These are phyloP conservation scores for Drosophila histrio DNA, from an alignment of 2,888 invertebrate genomes.

Conservation along the genomic window DNA sequence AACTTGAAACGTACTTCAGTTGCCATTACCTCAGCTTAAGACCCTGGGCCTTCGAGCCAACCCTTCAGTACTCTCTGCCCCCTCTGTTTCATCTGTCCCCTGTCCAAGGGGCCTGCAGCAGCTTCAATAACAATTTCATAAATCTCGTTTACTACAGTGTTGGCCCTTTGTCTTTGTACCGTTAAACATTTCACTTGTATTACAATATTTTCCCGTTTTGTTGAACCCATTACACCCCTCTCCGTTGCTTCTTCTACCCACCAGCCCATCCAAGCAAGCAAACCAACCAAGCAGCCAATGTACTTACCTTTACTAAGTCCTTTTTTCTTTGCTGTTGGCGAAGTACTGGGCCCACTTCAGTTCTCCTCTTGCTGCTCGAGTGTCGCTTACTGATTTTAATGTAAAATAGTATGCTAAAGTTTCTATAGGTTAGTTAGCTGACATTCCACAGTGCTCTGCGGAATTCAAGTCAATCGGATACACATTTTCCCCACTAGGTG, in stretches of 20 bases:
- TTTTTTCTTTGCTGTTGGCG: not conserved
- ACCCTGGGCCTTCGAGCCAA: not conserved
- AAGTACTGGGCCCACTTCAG: conserved; percentile 18
- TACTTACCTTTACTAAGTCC: conserved; percentile 26
- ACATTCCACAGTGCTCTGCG: not conserved
- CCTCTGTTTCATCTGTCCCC: not conserved
- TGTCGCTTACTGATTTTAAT: conserved; percentile 12
- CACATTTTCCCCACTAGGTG: not conserved
- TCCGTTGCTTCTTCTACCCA: too few relatives aligned
- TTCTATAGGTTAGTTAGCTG: not conserved
- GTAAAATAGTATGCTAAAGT: not conserved
- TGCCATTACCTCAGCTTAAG: conserved; percentile 16
- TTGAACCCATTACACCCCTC: not conserved
- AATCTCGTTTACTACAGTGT: conserved; percentile 39
- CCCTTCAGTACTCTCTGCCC: not conserved
- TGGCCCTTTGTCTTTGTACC: conserved; percentile 41
- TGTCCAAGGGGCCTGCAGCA: not conserved
- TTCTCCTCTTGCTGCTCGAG: conserved; percentile 3
- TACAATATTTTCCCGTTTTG: conserved; percentile 35
- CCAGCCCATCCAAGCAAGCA: not conserved
- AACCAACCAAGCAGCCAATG: conserved; percentile 18
- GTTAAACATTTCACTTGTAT: conserved; percentile 43
- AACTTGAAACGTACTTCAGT: conserved; percentile 50
- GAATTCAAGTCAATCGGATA: not conserved
- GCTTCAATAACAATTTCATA: conserved; percentile 46